Evolutionary conservation across 2,888 invertebrate species (phyloP), one percentile per base, ranked within the genome.

Genomic region (Volucella zonaria): DNA sequence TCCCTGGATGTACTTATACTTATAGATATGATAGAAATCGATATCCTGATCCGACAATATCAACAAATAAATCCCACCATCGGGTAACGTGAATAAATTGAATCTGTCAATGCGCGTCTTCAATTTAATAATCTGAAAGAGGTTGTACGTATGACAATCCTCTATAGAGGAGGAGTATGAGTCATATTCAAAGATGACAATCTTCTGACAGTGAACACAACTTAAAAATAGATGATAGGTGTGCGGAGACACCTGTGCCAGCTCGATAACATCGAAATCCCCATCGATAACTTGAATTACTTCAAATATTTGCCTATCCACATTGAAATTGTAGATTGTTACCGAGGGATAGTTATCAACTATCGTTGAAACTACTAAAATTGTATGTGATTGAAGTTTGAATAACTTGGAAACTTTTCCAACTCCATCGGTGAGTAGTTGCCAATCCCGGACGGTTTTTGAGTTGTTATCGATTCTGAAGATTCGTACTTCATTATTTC

Each of bases 221-320:
- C 89, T 89, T 8, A 90, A 61, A 47, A 91, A 77, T 3, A 91
- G 66, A 49, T 91, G 91, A n/a, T 87, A 82, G 2, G 68, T 86
- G 8, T 83, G 71, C 12, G 77, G 70, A 14, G 86, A 75, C 6
- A 87, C 49, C 47, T 74, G 80, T 15, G 83, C 79, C 12, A 88
- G 9, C 73, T 89, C 89, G 14, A 89, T 89, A 8, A 91, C 82
- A 79, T 91, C 90, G 64, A 88, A 91, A 74, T 89, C 89, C 0
- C 91, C 91, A 31, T 87, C 88, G 42, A 91, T 89, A n/a, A 87
- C 77, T 79, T 91, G 91, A 2, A 87, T 73, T 6, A 89, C 62
- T 23, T 88, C 87, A 42, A 91, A 91, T 15, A 88, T 82, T 9
- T 89, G 88, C 0, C 43, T 83, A 0, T 4, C 3, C 0, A 18